phyloP scores from a whole-genome alignment of 2,797 vertebrate genomes.

The Microctenopoma steveboyesi region DNA sequence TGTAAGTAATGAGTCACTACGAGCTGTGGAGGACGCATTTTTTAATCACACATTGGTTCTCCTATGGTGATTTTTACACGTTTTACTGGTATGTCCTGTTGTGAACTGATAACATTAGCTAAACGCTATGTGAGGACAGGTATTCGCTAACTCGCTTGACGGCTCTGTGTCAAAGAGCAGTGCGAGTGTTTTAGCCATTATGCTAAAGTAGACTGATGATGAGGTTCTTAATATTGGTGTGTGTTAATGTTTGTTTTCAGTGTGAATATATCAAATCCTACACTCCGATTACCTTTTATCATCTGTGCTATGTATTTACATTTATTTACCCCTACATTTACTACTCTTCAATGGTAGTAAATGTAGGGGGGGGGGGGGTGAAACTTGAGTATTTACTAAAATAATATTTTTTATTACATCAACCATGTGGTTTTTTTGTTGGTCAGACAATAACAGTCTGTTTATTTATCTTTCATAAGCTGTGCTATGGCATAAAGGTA shows the following conservation, averaged over 20 bases:
- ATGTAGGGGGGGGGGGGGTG: no score
- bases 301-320: no score
- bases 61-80: not conserved
- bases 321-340: no score
- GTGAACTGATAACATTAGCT: constrained; percentile 11
- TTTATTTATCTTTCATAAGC: not conserved
- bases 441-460: no score
- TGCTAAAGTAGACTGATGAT: constrained; percentile 37
- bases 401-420: no score
- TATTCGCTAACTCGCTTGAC: constrained; percentile 30
- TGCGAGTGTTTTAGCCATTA: constrained; percentile 60
- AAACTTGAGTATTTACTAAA: no score
- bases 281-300: not conserved
- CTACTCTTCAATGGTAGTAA: no score
- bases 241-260: constrained; percentile 1
- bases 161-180: constrained; percentile 12
- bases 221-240: not conserved
- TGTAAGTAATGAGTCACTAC: constrained; percentile 24
- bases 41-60: rapidly evolving
- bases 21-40: not conserved
- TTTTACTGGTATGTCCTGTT: not conserved
- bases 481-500: not conserved
- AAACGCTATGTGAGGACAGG: constrained; percentile 27
- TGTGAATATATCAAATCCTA: not conserved
- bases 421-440: no score